phyloP scores from a whole-genome alignment of 1,140 invertebrate species.

The Tetraneura akinire region DNA sequence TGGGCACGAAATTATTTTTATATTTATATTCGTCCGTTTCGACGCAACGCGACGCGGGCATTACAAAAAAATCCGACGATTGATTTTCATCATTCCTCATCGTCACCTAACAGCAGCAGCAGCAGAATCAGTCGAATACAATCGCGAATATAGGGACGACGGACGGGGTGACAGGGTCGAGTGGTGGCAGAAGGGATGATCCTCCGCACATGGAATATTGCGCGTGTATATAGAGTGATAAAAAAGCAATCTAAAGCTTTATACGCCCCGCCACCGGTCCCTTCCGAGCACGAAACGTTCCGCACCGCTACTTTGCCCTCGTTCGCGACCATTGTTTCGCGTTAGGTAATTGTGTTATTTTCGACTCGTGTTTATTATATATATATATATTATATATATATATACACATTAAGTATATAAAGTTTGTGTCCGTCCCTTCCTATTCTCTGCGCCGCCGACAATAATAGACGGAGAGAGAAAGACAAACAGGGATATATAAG shows the following conservation, averaged over 20 bases:
- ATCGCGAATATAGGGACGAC: background rate
- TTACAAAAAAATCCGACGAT: conserved; percentile 40
- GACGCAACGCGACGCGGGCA: background rate
- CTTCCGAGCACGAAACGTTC: conserved; percentile 7
- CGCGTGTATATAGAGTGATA: conserved; percentile 46
- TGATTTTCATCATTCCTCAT: conserved; percentile 16
- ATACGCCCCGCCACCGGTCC: background rate
- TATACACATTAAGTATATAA: conserved; percentile 1
- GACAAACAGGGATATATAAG: too few species aligned
- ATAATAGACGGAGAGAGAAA: background rate
- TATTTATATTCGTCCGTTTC: background rate
- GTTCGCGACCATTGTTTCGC: conserved; percentile 31
- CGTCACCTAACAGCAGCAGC: background rate
- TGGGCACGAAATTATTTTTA: background rate
- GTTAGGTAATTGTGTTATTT: conserved; percentile 49
- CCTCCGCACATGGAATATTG: conserved; percentile 5
- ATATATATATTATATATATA: conserved; percentile 4
- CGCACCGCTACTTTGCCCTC: background rate
- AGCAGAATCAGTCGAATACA: background rate
- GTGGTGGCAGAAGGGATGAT: conserved; percentile 10
- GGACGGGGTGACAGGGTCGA: background rate
- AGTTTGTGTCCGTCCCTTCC: background rate
- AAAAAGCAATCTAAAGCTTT: conserved; percentile 50
- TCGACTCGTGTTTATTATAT: conserved; percentile 6
- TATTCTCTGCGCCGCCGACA: background rate